Evolutionary conservation across 2,888 invertebrate species (phyloP).

Genomic region (Nipponacmea schrenckii): DNA sequence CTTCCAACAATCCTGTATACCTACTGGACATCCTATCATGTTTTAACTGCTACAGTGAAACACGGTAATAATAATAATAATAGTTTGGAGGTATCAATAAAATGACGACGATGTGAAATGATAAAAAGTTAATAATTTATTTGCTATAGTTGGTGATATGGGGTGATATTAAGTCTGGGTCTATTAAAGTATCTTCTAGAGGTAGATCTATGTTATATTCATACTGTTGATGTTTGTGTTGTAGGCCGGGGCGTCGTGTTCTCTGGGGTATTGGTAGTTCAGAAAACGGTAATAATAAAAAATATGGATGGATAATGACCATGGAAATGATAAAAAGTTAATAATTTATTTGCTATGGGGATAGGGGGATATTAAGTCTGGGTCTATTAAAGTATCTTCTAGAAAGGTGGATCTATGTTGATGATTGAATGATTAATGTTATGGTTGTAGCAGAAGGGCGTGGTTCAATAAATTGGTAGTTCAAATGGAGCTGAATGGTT

Average conservation of each 20-base stretch:
- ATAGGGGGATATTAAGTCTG: conserved; percentile 56
- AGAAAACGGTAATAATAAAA: conserved; percentile 75
- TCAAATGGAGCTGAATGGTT: no score
- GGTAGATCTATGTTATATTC: conserved; percentile 65
- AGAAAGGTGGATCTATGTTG: conserved; percentile 62
- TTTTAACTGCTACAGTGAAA: no score
- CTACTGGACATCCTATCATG: no score
- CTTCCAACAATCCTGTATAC: no score
- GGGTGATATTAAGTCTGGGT: conserved; percentile 58
- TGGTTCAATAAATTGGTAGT: no score
- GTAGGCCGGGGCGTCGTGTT: conserved; percentile 48
- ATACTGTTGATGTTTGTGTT: conserved; percentile 60
- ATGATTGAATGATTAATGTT: no score
- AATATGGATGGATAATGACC: conserved; percentile 83
- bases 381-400: conserved; percentile 61
- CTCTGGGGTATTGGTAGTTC: conserved; percentile 77
- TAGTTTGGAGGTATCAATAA: no score
- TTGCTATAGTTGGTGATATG: conserved; percentile 33
- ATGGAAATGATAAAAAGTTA: no score
- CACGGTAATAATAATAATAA: no score
- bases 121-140: background rate
- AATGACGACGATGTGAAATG: no score
- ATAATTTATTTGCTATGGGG: background rate
- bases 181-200: conserved; percentile 60
- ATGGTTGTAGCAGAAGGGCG: no score